Evolutionary conservation across 2,797 vertebrate genomes (phyloP).

Genomic region (Halcyon chelicuti): DNA sequence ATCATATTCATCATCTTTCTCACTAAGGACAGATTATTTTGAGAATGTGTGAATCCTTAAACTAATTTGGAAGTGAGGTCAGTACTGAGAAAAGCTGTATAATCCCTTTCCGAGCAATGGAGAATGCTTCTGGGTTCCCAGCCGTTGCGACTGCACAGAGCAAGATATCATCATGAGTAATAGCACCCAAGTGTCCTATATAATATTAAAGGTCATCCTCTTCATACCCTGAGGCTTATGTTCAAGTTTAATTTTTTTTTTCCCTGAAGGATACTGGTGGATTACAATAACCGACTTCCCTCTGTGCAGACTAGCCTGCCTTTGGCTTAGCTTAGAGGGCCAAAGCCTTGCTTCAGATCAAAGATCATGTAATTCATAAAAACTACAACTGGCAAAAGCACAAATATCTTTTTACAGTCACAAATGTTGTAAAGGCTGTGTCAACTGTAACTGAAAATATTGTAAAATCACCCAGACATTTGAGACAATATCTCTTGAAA

Average conservation of each 20-base stretch:
- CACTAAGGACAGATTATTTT: slow-evolving; percentile 9
- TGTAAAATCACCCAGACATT: neutral
- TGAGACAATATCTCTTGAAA: neutral
- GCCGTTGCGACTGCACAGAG: neutral
- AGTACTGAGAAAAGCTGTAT: slow-evolving; percentile 15
- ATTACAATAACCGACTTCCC: neutral
- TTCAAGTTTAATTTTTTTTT: neutral
- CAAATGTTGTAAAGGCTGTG: neutral
- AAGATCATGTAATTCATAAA: slow-evolving; percentile 8
- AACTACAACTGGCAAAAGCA: neutral
- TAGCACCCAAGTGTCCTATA: neutral
- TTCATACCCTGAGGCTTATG: neutral
- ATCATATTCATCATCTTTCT: slow-evolving; percentile 23
- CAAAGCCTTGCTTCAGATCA: slow-evolving; percentile 16
- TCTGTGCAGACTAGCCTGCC: neutral
- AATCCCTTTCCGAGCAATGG: neutral
- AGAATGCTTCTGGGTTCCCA: neutral
- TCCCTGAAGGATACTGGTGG: neutral
- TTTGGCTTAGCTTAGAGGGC: neutral
- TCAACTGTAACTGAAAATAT: slow-evolving; percentile 2
- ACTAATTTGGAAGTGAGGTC: slow-evolving; percentile 36
- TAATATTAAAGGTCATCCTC: slow-evolving; percentile 22
- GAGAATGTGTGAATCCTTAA: slow-evolving; percentile 38
- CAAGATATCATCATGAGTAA: slow-evolving; percentile 7
- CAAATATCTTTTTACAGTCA: neutral